Evolutionary conservation across 2,888 invertebrate genomes (phyloP).

Genomic region (Pyrgus malvae): DNA sequence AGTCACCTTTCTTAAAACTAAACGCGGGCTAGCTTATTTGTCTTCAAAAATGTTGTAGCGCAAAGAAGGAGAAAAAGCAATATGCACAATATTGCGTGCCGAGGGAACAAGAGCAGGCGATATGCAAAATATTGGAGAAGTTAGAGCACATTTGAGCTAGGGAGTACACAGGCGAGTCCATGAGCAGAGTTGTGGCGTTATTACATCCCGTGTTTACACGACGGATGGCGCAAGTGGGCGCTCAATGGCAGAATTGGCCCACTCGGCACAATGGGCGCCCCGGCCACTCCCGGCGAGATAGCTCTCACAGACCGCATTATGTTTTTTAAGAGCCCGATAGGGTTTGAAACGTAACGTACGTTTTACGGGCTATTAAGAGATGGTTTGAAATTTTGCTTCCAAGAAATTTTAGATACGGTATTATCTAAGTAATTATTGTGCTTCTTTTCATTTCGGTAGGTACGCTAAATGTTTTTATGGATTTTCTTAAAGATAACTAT

Average conservation of each 20-base stretch:
- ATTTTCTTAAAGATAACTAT: too few relatives aligned
- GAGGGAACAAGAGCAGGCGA: background rate
- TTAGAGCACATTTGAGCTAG: background rate
- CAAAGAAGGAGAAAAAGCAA: background rate
- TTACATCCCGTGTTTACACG: slow-evolving; percentile 67
- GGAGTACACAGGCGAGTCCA: slow-evolving; percentile 46
- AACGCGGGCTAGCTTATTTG: too few relatives aligned
- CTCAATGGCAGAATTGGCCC: slow-evolving; percentile 78
- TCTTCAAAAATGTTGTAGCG: background rate
- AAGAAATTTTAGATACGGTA: too few relatives aligned
- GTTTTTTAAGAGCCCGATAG: slow-evolving; percentile 36
- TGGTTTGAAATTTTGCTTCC: too few relatives aligned
- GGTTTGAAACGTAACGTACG: slow-evolving; percentile 12
- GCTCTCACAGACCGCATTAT: slow-evolving; percentile 48
- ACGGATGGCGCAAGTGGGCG: slow-evolving; percentile 66
- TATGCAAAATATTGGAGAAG: slow-evolving; percentile 3
- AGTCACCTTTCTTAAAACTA: too few relatives aligned
- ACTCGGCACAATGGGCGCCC: slow-evolving; percentile 68
- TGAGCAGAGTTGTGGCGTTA: slow-evolving; percentile 5
- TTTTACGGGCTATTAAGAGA: background rate
- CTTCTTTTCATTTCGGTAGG: too few relatives aligned
- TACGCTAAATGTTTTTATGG: too few relatives aligned
- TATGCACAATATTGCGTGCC: background rate
- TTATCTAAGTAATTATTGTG: too few relatives aligned
- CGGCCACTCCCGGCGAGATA: slow-evolving; percentile 57